Conservation (phyloP, 2,888 invertebrate species). For the Cephonodes hylas region DNA sequence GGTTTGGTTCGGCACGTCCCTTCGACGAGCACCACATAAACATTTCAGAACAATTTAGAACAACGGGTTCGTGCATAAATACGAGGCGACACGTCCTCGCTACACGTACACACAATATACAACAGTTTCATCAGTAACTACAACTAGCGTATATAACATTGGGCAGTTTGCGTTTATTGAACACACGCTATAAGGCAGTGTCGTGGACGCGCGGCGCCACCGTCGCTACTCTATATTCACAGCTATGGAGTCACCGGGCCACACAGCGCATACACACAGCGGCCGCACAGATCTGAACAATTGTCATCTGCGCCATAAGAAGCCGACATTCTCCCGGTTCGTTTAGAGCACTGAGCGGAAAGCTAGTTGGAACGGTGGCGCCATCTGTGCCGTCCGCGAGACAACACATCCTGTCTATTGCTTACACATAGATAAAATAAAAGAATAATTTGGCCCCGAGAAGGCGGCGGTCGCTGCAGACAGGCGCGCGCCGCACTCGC, state of each 20-base stretch:
- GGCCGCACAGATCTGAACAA: neutral
- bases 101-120: neutral
- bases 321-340: too few relatives aligned
- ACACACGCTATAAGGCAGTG: constrained; percentile 58
- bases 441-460: constrained; percentile 31
- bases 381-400: constrained; percentile 22
- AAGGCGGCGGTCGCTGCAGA: constrained; percentile 27
- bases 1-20: neutral
- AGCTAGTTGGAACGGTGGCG: too few relatives aligned
- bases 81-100: neutral
- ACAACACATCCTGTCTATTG: constrained; percentile 24
- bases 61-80: neutral
- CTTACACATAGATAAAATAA: constrained; percentile 37
- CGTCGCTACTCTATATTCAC: neutral
- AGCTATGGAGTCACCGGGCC: neutral
- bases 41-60: neutral
- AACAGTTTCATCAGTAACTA: neutral
- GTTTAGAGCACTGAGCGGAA: too few relatives aligned
- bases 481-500: constrained; percentile 26
- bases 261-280: too few relatives aligned
- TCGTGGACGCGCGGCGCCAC: neutral
- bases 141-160: neutral
- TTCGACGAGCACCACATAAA: neutral
- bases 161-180: constrained; percentile 44
- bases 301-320: too few relatives aligned